A percentile compares a stretch with the other conserved stretches of the same genome.
phyloP scores from a whole-genome alignment of 1,140 invertebrate genomes.

The Drosophila azteca region DNA sequence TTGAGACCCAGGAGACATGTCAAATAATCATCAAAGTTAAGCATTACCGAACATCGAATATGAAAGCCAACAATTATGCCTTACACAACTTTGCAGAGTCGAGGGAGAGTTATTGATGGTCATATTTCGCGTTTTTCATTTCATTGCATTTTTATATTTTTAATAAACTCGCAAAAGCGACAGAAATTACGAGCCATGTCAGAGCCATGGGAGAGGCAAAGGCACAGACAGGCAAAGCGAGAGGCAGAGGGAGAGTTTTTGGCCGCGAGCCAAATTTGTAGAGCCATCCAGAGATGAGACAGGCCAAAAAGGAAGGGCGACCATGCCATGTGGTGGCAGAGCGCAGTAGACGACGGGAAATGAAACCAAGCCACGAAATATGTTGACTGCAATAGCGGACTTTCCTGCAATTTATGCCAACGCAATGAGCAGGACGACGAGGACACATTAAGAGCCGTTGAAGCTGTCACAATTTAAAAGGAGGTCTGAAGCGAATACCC shows the following conservation, averaged over 20 bases:
- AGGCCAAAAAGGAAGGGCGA: not conserved
- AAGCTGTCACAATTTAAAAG: conserved; percentile 2
- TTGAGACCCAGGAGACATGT: conserved; percentile 35
- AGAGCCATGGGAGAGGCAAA: conserved; percentile 21
- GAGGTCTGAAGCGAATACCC: no score
- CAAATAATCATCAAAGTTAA: conserved; percentile 36
- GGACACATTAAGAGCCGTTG: conserved; percentile 37
- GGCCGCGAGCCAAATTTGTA: conserved; percentile 42
- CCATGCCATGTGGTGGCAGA: not conserved
- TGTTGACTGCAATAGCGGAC: conserved; percentile 52
- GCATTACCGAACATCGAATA: conserved; percentile 20
- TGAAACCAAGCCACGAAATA: conserved; percentile 51
- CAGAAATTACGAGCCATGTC: conserved; percentile 50
- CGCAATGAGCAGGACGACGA: conserved; percentile 29
- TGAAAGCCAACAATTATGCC: conserved; percentile 16
- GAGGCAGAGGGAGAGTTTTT: conserved; percentile 14
- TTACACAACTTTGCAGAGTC: conserved; percentile 25
- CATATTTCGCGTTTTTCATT: conserved; percentile 45
- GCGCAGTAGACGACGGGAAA: conserved; percentile 25
- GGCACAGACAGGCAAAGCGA: no score
- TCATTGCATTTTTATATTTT: conserved; percentile 61
- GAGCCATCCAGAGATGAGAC: conserved; percentile 7
- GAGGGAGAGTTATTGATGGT: conserved; percentile 43
- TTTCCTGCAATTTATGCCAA: conserved; percentile 60
- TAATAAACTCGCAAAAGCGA: conserved; percentile 63